These are phyloP conservation scores for Cerastis rubricosa DNA, from an alignment of 2,888 invertebrate genomes.

Conservation along the genomic window DNA sequence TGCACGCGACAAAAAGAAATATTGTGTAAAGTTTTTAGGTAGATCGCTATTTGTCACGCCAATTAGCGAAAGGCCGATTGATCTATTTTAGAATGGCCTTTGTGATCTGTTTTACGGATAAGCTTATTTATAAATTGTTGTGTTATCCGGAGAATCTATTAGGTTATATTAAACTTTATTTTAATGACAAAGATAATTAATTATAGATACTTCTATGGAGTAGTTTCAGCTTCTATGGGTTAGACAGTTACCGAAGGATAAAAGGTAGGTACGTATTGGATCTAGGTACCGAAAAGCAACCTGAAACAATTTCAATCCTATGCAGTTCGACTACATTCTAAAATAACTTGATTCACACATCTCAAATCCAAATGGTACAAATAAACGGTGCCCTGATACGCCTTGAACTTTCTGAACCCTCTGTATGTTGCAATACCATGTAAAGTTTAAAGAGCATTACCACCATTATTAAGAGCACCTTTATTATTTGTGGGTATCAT, in stretches of 20 bases:
- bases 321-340: slow-evolving; percentile 32
- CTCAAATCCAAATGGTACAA: slow-evolving; percentile 41
- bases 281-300: not conserved
- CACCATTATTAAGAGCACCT: slow-evolving; percentile 20
- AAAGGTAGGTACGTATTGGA: not conserved
- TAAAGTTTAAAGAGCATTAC: slow-evolving; percentile 49
- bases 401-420: slow-evolving; percentile 61
- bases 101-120: slow-evolving; percentile 30
- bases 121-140: slow-evolving; percentile 24
- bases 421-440: slow-evolving; percentile 35
- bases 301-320: not conserved
- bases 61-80: slow-evolving; percentile 51
- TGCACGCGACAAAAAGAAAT: slow-evolving; percentile 60
- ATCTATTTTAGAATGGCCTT: slow-evolving; percentile 60
- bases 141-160: not conserved
- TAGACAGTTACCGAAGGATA: no score
- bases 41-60: slow-evolving; percentile 51
- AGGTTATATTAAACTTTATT: not conserved
- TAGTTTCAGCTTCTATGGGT: slow-evolving; percentile 7
- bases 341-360: slow-evolving; percentile 24
- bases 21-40: slow-evolving; percentile 56
- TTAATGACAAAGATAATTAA: not conserved
- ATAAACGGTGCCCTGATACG: slow-evolving; percentile 35
- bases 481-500: slow-evolving; percentile 20
- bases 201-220: not conserved